Conservation (phyloP, 2,888 invertebrate species). For the Scaptomyza cyrtandrae region DNA sequence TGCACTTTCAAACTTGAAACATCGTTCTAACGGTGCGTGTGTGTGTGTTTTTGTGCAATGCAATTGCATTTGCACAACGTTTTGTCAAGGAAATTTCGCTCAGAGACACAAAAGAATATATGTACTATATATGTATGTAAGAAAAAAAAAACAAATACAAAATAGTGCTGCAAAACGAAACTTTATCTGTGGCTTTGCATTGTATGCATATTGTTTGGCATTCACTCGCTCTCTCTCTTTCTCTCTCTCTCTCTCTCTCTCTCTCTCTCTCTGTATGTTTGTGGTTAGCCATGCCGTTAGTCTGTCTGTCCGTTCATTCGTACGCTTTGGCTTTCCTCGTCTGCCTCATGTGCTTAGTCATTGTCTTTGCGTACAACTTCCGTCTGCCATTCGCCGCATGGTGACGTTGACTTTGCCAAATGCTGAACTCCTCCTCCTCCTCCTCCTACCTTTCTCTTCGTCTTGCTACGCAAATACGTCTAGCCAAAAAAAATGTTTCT, state of each 20-base stretch:
- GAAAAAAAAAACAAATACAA: neutral
- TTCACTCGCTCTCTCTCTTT: conserved; percentile 12
- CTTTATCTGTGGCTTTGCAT: conserved; percentile 70
- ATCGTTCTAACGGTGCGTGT: neutral
- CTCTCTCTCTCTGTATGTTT: conserved; percentile 9
- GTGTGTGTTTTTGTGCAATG: conserved; percentile 5
- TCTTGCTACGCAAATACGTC: conserved; percentile 64
- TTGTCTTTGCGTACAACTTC: conserved; percentile 77
- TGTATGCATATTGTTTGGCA: conserved; percentile 72
- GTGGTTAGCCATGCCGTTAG: conserved; percentile 15
- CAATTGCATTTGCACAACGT: conserved; percentile 45
- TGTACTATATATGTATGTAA: no score
- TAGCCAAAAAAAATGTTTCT: conserved; percentile 69
- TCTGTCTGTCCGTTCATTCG: conserved; percentile 8
- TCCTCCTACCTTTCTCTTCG: conserved; percentile 14
- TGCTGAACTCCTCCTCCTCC: conserved; percentile 8
- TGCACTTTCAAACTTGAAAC: conserved; percentile 33
- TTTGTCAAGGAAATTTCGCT: conserved; percentile 55
- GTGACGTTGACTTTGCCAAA: conserved; percentile 68
- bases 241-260: conserved; percentile 5
- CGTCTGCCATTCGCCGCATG: conserved; percentile 68
- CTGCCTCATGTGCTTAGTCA: conserved; percentile 68
- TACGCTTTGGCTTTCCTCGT: conserved; percentile 17
- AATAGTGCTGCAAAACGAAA: conserved; percentile 44
- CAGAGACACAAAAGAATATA: conserved; percentile 5